Conservation (phyloP, 2,888 invertebrate genomes). For the Panzeria rudis region DNA sequence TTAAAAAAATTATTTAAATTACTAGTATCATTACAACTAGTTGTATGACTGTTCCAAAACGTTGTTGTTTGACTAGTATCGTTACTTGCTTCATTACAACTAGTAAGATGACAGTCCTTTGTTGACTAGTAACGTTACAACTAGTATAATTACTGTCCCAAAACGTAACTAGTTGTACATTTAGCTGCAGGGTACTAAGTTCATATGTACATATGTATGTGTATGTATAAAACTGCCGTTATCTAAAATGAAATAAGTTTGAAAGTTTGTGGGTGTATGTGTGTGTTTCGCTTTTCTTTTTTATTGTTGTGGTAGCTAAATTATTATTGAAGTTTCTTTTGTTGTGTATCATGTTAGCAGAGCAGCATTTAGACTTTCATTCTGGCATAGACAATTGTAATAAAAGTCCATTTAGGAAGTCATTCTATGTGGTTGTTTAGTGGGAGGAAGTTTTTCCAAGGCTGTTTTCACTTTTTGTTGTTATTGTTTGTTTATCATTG, state of each 20-base stretch:
- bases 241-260: slow-evolving; percentile 9
- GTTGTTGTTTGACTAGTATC: too few species aligned
- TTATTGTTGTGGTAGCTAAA: slow-evolving; percentile 23
- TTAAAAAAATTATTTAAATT: too few species aligned
- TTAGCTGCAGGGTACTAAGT: too few species aligned
- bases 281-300: neutral
- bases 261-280: neutral
- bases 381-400: neutral
- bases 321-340: slow-evolving; percentile 13
- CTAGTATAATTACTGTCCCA: too few species aligned
- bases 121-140: too few species aligned
- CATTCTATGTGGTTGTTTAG: slow-evolving; percentile 27
- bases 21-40: too few species aligned
- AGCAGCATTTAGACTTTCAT: neutral
- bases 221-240: slow-evolving; percentile 6
- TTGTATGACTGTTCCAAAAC: too few species aligned
- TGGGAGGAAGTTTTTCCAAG: slow-evolving; percentile 11
- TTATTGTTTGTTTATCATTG: slow-evolving; percentile 41
- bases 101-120: too few species aligned
- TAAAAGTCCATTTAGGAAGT: slow-evolving; percentile 54
- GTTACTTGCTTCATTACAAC: too few species aligned
- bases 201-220: neutral
- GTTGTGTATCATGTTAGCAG: neutral
- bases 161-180: too few species aligned
- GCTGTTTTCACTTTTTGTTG: slow-evolving; percentile 23